These are phyloP conservation scores for Xanthorhoe designata DNA, from an alignment of 2,888 invertebrate species.

Conservation along the genomic window DNA sequence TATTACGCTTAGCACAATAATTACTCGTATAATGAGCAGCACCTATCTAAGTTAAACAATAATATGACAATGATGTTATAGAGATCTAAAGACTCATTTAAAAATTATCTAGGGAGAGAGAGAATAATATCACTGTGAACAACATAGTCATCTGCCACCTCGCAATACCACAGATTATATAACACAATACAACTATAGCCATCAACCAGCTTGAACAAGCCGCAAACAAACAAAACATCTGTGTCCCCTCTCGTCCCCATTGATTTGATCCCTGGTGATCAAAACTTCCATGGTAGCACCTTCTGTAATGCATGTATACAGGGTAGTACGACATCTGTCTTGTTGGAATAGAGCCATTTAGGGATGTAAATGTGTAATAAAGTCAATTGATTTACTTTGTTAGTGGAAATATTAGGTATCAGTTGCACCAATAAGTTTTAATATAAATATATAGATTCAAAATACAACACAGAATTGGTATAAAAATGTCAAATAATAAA, in stretches of 20 bases:
- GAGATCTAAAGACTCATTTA: neutral
- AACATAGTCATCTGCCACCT: slow-evolving; percentile 19
- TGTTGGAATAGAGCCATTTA: slow-evolving; percentile 23
- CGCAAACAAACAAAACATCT: slow-evolving; percentile 65
- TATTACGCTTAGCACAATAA: too few relatives aligned
- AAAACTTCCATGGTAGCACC: slow-evolving; percentile 40
- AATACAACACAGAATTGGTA: too few relatives aligned
- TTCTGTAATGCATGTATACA: slow-evolving; percentile 62
- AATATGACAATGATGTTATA: too few relatives aligned
- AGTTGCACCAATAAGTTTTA: too few relatives aligned
- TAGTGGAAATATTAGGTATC: neutral
- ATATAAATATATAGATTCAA: neutral
- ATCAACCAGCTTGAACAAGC: slow-evolving; percentile 53
- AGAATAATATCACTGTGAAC: neutral
- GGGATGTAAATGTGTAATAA: slow-evolving; percentile 25
- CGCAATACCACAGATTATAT: slow-evolving; percentile 18
- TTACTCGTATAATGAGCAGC: too few relatives aligned
- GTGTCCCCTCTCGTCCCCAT: slow-evolving; percentile 43
- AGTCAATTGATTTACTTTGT: slow-evolving; percentile 15
- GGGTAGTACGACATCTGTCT: slow-evolving; percentile 40
- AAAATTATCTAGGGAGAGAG: neutral
- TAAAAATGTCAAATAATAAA: too few relatives aligned
- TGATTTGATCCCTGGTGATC: slow-evolving; percentile 36
- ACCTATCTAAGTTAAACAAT: too few relatives aligned
- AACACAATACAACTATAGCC: neutral